Evolutionary conservation across 64 coral and sea anemone species (phyloP).

Genomic region (Pachyseris speciosa): DNA sequence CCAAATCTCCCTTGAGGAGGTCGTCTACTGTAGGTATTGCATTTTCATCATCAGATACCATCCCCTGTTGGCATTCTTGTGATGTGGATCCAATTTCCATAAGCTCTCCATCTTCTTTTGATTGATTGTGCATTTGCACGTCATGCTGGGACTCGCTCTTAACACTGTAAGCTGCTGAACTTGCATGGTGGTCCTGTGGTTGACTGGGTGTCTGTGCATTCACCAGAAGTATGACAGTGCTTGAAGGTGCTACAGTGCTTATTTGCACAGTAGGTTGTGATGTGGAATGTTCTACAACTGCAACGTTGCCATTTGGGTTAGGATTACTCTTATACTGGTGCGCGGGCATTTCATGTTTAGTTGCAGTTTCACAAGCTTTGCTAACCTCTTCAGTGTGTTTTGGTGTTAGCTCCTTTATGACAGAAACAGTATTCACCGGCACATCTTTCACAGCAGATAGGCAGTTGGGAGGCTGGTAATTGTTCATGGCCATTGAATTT

Average conservation of each 20-base stretch:
- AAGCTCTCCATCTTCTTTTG: slow-evolving; percentile 11
- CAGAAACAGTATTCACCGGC: neutral
- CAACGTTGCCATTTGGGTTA: neutral
- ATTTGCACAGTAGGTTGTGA: neutral
- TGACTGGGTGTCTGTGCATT: neutral
- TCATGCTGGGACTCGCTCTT: slow-evolving; percentile 25
- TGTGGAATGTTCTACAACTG: neutral
- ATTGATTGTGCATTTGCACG: neutral
- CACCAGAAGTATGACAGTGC: neutral
- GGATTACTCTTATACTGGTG: neutral
- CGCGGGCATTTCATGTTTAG: neutral
- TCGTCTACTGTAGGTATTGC: slow-evolving; percentile 9
- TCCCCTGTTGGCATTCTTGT: neutral
- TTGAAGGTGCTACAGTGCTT: neutral
- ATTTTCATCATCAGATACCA: slow-evolving; percentile 10
- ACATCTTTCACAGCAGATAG: neutral
- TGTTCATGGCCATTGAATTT: neutral
- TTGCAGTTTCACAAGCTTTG: neutral
- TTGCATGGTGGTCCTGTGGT: neutral
- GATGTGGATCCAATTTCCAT: neutral
- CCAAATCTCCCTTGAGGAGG: slow-evolving; percentile 24
- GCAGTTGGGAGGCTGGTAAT: neutral
- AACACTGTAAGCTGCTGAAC: neutral
- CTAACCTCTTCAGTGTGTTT: neutral
- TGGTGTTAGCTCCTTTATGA: neutral